Evolutionary conservation across 2,888 invertebrate genomes (phyloP).

Genomic region (Stenodema calcarata): DNA sequence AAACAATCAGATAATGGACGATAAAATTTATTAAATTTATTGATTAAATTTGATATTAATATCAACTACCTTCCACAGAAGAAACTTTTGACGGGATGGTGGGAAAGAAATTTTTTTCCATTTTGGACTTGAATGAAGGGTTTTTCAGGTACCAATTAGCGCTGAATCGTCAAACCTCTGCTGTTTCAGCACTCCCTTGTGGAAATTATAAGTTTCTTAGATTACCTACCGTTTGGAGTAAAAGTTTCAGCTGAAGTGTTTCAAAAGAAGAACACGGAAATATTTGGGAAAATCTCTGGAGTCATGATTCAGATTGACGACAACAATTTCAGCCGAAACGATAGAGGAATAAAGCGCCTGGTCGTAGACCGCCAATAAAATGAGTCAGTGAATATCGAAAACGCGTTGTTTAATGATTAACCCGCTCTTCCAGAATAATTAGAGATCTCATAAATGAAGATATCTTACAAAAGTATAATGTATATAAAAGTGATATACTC

Average conservation of each 20-base stretch:
- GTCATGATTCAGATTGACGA: slow-evolving; percentile 51
- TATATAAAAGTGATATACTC: too few relatives aligned
- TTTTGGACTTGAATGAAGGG: slow-evolving; percentile 33
- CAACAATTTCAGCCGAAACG: slow-evolving; percentile 26
- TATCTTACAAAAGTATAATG: too few relatives aligned
- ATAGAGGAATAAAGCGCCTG: too few relatives aligned
- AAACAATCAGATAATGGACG: too few relatives aligned
- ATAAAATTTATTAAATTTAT: too few relatives aligned
- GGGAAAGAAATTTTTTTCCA: slow-evolving; percentile 44
- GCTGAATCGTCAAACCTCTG: slow-evolving; percentile 47
- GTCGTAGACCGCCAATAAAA: too few relatives aligned
- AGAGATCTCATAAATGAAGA: too few relatives aligned
- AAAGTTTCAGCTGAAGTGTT: too few relatives aligned
- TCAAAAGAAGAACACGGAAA: slow-evolving; percentile 30
- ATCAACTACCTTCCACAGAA: slow-evolving; percentile 12
- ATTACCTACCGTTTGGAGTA: slow-evolving; percentile 51
- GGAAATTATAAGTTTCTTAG: slow-evolving; percentile 47
- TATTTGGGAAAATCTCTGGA: slow-evolving; percentile 49
- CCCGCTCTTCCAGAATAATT: too few relatives aligned
- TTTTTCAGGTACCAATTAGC: slow-evolving; percentile 10
- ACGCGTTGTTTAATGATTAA: too few relatives aligned
- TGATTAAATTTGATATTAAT: too few relatives aligned
- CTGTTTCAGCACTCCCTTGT: slow-evolving; percentile 44
- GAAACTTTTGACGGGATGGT: slow-evolving; percentile 17
- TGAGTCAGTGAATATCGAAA: too few relatives aligned